Conservation (phyloP, 2,113 vertebrate genomes). For the Pygoscelis antarcticus region DNA sequence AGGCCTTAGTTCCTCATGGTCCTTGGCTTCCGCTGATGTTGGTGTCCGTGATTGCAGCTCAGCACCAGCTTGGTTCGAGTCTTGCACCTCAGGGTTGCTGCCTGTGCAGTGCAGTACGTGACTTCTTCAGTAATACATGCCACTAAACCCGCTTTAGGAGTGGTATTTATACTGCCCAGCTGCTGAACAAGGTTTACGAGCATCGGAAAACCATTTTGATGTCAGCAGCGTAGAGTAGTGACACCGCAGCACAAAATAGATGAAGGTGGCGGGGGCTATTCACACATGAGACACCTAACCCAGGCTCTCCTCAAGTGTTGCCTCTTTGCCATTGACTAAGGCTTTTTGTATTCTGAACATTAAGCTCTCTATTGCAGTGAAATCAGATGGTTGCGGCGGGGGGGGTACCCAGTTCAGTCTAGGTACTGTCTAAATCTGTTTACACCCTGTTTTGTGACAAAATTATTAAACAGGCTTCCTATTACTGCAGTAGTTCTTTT, state of each 20-base stretch:
- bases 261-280: background rate
- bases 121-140: fast-evolving
- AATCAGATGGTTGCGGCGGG: background rate
- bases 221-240: background rate
- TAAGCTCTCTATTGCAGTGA: background rate
- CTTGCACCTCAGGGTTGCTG: background rate
- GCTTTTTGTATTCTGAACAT: background rate
- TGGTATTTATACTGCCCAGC: background rate
- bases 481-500: background rate
- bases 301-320: background rate
- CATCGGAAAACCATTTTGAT: background rate
- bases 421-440: background rate
- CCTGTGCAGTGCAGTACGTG: fast-evolving
- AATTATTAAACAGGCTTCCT: background rate
- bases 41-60: background rate
- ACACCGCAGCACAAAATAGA: background rate
- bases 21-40: background rate
- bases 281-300: too few species aligned
- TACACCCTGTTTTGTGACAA: background rate
- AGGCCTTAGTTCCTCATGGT: background rate
- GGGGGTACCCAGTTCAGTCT: background rate
- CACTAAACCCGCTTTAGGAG: background rate
- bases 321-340: background rate
- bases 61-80: background rate
- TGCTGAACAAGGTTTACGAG: background rate